Evolutionary conservation across 2,113 vertebrate genomes (phyloP).

Genomic region (Cynocephalus volans): DNA sequence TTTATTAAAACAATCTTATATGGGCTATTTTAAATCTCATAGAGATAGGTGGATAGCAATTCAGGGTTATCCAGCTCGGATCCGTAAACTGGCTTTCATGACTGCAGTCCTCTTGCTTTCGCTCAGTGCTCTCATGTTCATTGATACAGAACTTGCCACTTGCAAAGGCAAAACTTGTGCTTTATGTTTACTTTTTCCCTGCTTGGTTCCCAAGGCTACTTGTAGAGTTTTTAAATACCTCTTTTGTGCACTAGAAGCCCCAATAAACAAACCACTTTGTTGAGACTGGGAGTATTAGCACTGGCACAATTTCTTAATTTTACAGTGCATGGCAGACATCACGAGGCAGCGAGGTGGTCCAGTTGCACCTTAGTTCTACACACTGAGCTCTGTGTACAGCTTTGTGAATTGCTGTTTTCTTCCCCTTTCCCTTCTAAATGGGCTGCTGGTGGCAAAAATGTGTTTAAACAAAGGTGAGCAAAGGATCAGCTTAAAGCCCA

Average conservation of each 20-base stretch:
- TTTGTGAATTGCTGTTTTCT: conserved; percentile 61
- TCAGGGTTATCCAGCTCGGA: not conserved
- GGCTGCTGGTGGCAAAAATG: conserved; percentile 43
- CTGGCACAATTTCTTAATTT: conserved; percentile 15
- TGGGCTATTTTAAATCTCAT: not conserved
- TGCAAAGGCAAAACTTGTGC: conserved; percentile 17
- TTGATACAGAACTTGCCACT: not conserved
- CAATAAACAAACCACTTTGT: conserved; percentile 78
- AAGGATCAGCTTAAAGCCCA: not conserved
- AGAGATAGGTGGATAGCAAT: not conserved
- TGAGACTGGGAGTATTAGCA: conserved; percentile 70
- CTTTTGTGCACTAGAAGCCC: conserved; percentile 74
- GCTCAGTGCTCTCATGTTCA: fast-evolving
- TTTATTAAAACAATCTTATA: not conserved
- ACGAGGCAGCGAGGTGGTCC: not conserved
- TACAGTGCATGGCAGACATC: not conserved
- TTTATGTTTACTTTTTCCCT: conserved; percentile 62
- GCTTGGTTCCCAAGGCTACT: conserved; percentile 61
- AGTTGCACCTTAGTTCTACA: not conserved
- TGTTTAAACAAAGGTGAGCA: conserved; percentile 59
- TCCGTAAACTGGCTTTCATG: not conserved
- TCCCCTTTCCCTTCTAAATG: conserved; percentile 47
- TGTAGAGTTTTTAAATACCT: conserved; percentile 69
- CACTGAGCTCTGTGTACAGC: conserved; percentile 60
- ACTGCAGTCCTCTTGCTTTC: not conserved